phyloP scores from a whole-genome alignment of 2,888 invertebrate species.

The Spisula subtruncata region DNA sequence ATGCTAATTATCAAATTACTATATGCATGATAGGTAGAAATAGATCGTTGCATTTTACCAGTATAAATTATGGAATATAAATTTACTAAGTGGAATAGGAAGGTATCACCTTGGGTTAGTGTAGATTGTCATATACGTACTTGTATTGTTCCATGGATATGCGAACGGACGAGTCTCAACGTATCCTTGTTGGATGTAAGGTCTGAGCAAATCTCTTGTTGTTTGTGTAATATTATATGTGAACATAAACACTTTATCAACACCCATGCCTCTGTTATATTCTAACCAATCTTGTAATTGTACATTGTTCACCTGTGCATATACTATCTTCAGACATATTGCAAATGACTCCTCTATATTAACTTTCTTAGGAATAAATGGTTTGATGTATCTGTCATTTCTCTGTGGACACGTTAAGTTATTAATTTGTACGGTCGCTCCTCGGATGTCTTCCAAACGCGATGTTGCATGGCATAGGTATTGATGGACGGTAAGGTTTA shows the following conservation, averaged over 20 bases:
- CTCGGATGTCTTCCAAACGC: neutral
- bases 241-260: slow-evolving; percentile 45
- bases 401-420: neutral
- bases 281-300: slow-evolving; percentile 38
- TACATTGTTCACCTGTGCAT: slow-evolving; percentile 22
- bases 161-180: slow-evolving; percentile 31
- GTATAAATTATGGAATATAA: no score
- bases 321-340: slow-evolving; percentile 47
- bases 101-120: no score
- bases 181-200: slow-evolving; percentile 32
- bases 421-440: slow-evolving; percentile 24
- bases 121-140: neutral
- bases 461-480: slow-evolving; percentile 25
- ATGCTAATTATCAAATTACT: no score
- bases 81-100: no score
- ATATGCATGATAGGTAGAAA: no score
- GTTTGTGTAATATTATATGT: slow-evolving; percentile 29
- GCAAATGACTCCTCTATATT: slow-evolving; percentile 28
- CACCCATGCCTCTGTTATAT: slow-evolving; percentile 42
- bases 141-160: slow-evolving; percentile 35
- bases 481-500: neutral
- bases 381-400: slow-evolving; percentile 11
- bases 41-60: no score
- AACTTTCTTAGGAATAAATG: slow-evolving; percentile 22
- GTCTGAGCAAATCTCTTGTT: neutral